These are phyloP conservation scores for Drosophila mimetica DNA, from an alignment of 2,888 invertebrate species.

Conservation along the genomic window DNA sequence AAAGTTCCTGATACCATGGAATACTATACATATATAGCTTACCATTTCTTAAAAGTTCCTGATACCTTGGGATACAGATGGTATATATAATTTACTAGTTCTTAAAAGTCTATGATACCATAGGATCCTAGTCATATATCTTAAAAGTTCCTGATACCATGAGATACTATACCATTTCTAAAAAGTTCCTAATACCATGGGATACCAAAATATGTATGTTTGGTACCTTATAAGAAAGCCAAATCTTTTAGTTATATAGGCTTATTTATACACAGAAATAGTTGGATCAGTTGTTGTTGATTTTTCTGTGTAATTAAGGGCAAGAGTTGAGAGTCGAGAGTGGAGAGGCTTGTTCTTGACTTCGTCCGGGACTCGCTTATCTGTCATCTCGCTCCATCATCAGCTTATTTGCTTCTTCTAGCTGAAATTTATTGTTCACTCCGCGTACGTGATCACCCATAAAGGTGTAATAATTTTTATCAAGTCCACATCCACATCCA, in stretches of 20 bases:
- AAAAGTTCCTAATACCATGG: too few relatives aligned
- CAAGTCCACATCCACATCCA: conserved; percentile 55
- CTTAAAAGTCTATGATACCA: too few relatives aligned
- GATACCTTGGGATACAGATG: too few relatives aligned
- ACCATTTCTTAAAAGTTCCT: too few relatives aligned
- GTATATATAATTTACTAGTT: too few relatives aligned
- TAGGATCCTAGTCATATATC: too few relatives aligned
- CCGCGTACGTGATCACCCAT: conserved; percentile 83
- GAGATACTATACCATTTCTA: too few relatives aligned
- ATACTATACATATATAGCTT: too few relatives aligned
- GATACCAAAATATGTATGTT: too few relatives aligned
- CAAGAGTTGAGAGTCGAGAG: conserved; percentile 1
- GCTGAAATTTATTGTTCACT: conserved; percentile 43
- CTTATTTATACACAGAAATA: neutral
- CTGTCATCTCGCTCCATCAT: conserved; percentile 36
- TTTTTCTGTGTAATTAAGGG: conserved; percentile 15
- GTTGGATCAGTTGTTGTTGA: neutral
- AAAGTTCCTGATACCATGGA: too few relatives aligned
- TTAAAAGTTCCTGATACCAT: too few relatives aligned
- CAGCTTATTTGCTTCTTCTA: conserved; percentile 71
- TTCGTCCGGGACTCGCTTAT: conserved; percentile 24
- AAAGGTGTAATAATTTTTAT: conserved; percentile 84
- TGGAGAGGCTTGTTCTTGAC: conserved; percentile 6
- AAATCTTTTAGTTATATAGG: neutral
- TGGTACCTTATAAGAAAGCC: too few relatives aligned